phyloP scores from a whole-genome alignment of 2,888 invertebrate species.

The Heteropelma amictum region DNA sequence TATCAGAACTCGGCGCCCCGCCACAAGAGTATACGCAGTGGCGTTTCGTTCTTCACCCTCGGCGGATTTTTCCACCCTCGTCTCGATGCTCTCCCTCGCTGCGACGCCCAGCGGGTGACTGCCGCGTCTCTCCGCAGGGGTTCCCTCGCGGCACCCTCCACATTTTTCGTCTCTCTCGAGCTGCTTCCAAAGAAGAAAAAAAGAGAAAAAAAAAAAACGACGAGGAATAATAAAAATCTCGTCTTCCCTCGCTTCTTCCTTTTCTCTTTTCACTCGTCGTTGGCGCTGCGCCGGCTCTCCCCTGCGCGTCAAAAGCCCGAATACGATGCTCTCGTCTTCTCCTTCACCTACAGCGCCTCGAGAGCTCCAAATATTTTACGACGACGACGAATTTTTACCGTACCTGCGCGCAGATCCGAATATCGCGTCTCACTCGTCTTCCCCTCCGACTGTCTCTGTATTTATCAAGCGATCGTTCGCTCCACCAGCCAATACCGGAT shows the following conservation, averaged over 20 bases:
- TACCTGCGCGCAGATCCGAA: slow-evolving; percentile 34
- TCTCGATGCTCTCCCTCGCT: slow-evolving; percentile 37
- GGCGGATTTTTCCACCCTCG: slow-evolving; percentile 27
- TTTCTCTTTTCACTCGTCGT: slow-evolving; percentile 49
- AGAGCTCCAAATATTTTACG: slow-evolving; percentile 51
- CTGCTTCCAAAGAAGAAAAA: slow-evolving; percentile 14
- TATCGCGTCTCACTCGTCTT: background rate
- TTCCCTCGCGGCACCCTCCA: slow-evolving; percentile 10
- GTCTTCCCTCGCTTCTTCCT: slow-evolving; percentile 33
- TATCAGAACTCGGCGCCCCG: background rate
- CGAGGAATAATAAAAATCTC: slow-evolving; percentile 15
- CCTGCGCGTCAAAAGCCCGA: slow-evolving; percentile 41
- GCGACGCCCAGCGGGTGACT: slow-evolving; percentile 39
- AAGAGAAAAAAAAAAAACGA: background rate
- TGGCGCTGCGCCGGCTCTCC: slow-evolving; percentile 22
- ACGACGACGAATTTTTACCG: slow-evolving; percentile 25
- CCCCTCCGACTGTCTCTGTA: background rate
- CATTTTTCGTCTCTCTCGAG: slow-evolving; percentile 34
- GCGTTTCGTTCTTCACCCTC: slow-evolving; percentile 37
- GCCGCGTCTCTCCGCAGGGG: slow-evolving; percentile 50
- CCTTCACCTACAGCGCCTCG: slow-evolving; percentile 28
- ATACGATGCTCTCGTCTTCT: no score
- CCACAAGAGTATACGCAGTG: slow-evolving; percentile 4
- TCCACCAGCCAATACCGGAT: background rate
- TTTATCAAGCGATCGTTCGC: background rate